phyloP scores from a whole-genome alignment of 2,797 vertebrate species.

The Tokudaia tokunoshimensis region DNA sequence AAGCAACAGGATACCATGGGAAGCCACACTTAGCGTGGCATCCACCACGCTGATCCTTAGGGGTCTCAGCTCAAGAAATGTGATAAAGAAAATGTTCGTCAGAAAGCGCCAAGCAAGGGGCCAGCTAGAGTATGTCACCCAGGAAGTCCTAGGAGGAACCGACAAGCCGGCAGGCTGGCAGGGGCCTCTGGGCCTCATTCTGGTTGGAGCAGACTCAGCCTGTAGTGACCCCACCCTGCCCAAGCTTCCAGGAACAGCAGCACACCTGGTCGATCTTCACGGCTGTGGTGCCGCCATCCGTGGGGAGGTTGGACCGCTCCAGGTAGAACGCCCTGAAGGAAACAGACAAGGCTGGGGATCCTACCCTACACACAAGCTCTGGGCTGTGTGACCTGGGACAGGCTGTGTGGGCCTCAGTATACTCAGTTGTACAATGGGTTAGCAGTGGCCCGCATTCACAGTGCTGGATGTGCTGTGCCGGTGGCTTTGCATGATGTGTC shows the following conservation, averaged over 20 bases:
- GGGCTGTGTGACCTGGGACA: background rate
- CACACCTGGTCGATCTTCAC: slow-evolving; percentile 99
- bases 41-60: accelerated
- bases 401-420: background rate
- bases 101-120: too few species aligned
- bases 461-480: accelerated
- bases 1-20: accelerated
- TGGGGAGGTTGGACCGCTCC: slow-evolving; percentile 97
- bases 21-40: accelerated
- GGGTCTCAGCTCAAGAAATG: background rate
- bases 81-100: accelerated
- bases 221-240: background rate
- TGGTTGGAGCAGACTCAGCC: background rate
- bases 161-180: background rate
- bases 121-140: background rate
- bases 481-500: accelerated
- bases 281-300: slow-evolving; percentile 95
- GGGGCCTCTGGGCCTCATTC: background rate
- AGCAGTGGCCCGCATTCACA: accelerated
- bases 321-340: slow-evolving; percentile 96
- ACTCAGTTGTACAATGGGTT: background rate
- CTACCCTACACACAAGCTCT: accelerated
- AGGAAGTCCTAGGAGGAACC: accelerated
- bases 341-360: background rate
- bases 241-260: accelerated